Conservation (phyloP, 2,888 invertebrate species). For the Campoplex capitator region DNA sequence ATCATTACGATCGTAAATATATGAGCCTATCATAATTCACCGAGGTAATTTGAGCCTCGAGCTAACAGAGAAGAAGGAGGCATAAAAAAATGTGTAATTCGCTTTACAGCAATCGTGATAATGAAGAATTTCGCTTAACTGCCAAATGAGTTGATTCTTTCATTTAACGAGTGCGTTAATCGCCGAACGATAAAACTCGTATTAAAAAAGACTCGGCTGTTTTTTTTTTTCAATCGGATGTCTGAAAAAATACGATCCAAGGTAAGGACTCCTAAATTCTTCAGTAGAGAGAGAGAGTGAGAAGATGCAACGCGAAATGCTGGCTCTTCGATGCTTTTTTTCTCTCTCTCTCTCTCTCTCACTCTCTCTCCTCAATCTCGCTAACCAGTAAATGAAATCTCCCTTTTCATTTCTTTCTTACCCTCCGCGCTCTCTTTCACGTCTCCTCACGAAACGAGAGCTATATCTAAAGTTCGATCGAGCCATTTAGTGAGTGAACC, state of each 20-base stretch:
- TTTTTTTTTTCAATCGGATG: neutral
- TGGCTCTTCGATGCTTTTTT: neutral
- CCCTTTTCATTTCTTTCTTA: neutral
- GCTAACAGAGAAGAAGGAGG: neutral
- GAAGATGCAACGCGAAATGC: constrained; percentile 33
- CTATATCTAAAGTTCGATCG: constrained; percentile 70
- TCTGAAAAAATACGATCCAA: constrained; percentile 2
- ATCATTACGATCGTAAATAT: constrained; percentile 10
- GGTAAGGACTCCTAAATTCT: constrained; percentile 43
- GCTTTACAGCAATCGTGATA: neutral
- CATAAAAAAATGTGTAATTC: neutral
- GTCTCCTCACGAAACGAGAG: constrained; percentile 26
- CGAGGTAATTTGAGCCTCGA: neutral
- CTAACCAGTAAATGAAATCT: constrained; percentile 49
- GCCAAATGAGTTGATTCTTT: neutral
- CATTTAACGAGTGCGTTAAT: neutral
- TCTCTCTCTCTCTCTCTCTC: neutral
- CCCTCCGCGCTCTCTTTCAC: neutral
- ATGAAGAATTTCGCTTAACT: neutral
- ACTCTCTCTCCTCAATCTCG: constrained; percentile 4
- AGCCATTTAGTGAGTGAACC: constrained; percentile 71
- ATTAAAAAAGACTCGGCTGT: neutral
- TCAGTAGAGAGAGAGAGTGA: neutral
- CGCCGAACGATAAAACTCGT: neutral
- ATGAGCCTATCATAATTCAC: neutral